These are phyloP conservation scores for Sycophila sp. DNA, from an alignment of 1,140 invertebrate genomes.

Conservation along the genomic window DNA sequence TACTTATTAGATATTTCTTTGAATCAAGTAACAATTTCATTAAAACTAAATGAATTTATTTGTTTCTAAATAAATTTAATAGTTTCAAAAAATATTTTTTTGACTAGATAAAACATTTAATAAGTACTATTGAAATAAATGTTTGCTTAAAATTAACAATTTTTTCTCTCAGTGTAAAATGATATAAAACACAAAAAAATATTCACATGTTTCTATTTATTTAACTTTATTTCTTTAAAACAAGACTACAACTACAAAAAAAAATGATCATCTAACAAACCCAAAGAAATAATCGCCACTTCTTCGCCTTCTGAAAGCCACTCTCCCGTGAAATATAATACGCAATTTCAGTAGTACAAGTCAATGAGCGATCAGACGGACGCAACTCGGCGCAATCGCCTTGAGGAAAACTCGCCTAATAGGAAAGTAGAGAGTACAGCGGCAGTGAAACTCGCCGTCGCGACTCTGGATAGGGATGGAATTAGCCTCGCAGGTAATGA, in stretches of 20 bases:
- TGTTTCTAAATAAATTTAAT: no score
- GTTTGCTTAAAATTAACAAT: no score
- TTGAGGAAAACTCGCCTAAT: not conserved
- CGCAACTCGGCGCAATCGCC: not conserved
- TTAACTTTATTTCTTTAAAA: not conserved
- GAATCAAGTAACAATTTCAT: no score
- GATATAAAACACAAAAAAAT: no score
- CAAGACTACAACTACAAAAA: not conserved
- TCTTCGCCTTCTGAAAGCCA: no score
- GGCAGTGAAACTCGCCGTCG: not conserved
- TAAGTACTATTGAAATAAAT: no score
- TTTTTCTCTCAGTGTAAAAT: no score
- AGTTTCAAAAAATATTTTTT: no score
- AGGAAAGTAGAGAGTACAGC: not conserved
- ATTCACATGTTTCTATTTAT: not conserved
- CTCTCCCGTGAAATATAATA: not conserved
- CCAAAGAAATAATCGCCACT: no score
- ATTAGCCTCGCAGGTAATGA: conserved; percentile 1
- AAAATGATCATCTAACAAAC: not conserved
- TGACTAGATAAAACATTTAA: no score
- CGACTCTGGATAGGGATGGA: not conserved
- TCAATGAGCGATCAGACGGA: conserved; percentile 7
- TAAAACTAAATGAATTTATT: no score
- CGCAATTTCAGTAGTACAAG: not conserved
- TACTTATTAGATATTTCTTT: no score